Evolutionary conservation across 2,797 vertebrate species (phyloP).

Genomic region (Cottoperca gobio): DNA sequence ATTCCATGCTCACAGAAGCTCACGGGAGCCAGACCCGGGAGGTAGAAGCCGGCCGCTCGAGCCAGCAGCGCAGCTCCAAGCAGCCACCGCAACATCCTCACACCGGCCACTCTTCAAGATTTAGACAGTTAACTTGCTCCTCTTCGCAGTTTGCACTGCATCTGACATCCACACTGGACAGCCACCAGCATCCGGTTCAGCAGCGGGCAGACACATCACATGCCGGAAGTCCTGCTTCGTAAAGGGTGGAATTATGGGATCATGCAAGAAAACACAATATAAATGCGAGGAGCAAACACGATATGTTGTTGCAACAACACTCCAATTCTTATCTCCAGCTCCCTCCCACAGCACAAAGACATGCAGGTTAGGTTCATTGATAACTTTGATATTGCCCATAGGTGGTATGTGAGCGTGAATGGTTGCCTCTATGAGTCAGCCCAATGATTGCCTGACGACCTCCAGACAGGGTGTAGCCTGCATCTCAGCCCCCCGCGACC

Average conservation of each 20-base stretch:
- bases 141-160: neutral
- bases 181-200: slow-evolving; percentile 34
- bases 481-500: too few species aligned
- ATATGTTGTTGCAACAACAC: too few species aligned
- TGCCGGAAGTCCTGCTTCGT: slow-evolving; percentile 34
- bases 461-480: too few species aligned
- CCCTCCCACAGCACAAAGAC: too few species aligned
- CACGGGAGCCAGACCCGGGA: slow-evolving; percentile 92
- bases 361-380: too few species aligned
- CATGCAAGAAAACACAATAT: too few species aligned
- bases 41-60: slow-evolving; percentile 84
- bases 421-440: too few species aligned
- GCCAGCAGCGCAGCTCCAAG: slow-evolving; percentile 54
- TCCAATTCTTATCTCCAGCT: too few species aligned
- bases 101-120: neutral
- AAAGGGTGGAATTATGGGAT: slow-evolving; percentile 39
- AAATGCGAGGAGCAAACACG: neutral
- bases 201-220: slow-evolving; percentile 73
- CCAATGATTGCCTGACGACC: too few species aligned
- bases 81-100: slow-evolving; percentile 51
- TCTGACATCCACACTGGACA: neutral
- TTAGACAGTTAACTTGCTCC: neutral
- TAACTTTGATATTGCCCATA: too few species aligned
- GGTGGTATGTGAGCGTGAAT: too few species aligned
- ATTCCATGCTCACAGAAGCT: slow-evolving; percentile 87